These are phyloP conservation scores for Brachionus manjavacas DNA, from an alignment of 1,140 invertebrate species.

Conservation along the genomic window DNA sequence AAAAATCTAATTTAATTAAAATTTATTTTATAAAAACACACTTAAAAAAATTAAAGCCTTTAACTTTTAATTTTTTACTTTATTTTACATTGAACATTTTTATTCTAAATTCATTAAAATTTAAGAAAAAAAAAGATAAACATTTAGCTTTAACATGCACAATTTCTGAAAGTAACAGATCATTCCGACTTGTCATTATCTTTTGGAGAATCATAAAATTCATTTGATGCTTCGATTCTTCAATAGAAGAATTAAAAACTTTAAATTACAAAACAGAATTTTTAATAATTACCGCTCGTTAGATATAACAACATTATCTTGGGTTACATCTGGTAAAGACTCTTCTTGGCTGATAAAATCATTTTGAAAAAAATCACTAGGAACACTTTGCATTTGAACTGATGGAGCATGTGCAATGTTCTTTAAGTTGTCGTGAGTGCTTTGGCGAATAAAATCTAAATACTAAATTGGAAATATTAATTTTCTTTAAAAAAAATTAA, in stretches of 20 bases:
- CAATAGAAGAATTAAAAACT: background rate
- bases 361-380: background rate
- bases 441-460: slow-evolving; percentile 90
- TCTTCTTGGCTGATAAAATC: slow-evolving; percentile 32
- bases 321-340: background rate
- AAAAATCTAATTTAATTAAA: background rate
- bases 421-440: slow-evolving; percentile 90
- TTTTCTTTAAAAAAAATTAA: background rate
- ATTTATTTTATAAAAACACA: background rate
- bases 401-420: slow-evolving; percentile 96
- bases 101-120: background rate
- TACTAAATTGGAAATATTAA: slow-evolving; percentile 69
- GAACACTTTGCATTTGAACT: slow-evolving; percentile 77
- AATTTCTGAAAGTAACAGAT: background rate
- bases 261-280: background rate
- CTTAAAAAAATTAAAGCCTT: background rate
- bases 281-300: background rate
- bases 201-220: slow-evolving; percentile 39
- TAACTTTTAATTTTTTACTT: background rate
- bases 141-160: background rate
- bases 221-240: slow-evolving; percentile 7
- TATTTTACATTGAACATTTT: background rate
- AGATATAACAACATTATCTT: background rate
- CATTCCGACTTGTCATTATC: background rate
- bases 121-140: background rate